Evolutionary conservation across 2,888 invertebrate genomes (phyloP).

Genomic region (Cyclophora punctaria): DNA sequence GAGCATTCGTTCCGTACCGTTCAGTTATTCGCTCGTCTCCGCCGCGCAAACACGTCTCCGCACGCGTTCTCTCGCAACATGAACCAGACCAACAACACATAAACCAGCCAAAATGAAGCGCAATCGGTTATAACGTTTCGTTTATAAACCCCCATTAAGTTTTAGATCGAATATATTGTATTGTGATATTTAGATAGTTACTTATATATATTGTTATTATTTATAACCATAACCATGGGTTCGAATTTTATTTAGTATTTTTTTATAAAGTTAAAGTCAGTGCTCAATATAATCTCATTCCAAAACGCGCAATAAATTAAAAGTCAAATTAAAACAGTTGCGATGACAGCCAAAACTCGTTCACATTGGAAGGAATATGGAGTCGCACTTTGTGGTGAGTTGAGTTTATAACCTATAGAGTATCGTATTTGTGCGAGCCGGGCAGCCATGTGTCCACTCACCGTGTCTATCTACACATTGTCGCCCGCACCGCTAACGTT

Average conservation of each 20-base stretch:
- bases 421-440: conserved; percentile 22
- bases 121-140: conserved; percentile 71
- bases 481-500: not conserved
- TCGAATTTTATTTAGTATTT: conserved; percentile 60
- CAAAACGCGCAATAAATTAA: conserved; percentile 58
- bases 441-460: conserved; percentile 40
- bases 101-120: conserved; percentile 74
- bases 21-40: conserved; percentile 65
- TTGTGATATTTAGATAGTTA: conserved; percentile 73
- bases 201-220: conserved; percentile 57
- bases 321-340: conserved; percentile 44
- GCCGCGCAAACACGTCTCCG: conserved; percentile 58
- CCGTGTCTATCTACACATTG: conserved; percentile 2
- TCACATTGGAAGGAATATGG: conserved; percentile 76
- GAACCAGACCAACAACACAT: conserved; percentile 71
- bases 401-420: conserved; percentile 53
- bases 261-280: conserved; percentile 54
- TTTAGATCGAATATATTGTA: conserved; percentile 70
- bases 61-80: conserved; percentile 61
- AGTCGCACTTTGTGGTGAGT: conserved; percentile 73
- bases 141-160: conserved; percentile 60
- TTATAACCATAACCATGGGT: conserved; percentile 65
- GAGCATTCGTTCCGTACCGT: conserved; percentile 25
- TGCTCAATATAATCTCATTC: conserved; percentile 75
- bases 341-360: conserved; percentile 72